Evolutionary conservation across 2,113 vertebrate species (phyloP).

Genomic region (Bos javanicus): DNA sequence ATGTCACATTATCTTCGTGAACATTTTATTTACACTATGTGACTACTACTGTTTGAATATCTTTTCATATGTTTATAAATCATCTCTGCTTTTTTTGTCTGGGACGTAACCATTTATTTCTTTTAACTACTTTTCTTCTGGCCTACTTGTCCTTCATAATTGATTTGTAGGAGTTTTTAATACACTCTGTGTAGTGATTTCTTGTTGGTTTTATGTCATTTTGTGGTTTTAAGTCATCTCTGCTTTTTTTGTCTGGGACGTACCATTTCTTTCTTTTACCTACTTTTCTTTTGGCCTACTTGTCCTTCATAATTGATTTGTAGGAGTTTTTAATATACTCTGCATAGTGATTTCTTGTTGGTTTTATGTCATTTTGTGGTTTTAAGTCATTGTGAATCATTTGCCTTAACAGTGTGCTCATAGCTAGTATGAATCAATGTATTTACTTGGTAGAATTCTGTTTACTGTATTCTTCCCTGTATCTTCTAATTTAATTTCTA

Average conservation of each 20-base stretch:
- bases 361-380: constrained; percentile 14
- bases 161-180: not conserved
- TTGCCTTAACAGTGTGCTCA: not conserved
- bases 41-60: not conserved
- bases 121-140: not conserved
- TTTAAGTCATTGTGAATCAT: constrained; percentile 21
- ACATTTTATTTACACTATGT: not conserved
- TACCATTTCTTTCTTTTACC: not conserved
- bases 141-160: not conserved
- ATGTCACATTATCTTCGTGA: not conserved
- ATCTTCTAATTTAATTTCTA: constrained; percentile 56
- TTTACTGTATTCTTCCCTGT: not conserved
- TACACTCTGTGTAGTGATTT: not conserved
- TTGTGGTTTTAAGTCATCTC: not conserved
- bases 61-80: not conserved
- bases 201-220: constrained; percentile 10
- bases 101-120: not conserved
- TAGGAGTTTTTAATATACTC: not conserved
- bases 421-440: not conserved
- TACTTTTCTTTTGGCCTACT: not conserved
- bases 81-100: not conserved
- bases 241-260: not conserved
- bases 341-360: not conserved
- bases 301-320: not conserved
- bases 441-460: not conserved